phyloP scores from a whole-genome alignment of 2,888 invertebrate species.

The Nematopogon swammerdamellus region DNA sequence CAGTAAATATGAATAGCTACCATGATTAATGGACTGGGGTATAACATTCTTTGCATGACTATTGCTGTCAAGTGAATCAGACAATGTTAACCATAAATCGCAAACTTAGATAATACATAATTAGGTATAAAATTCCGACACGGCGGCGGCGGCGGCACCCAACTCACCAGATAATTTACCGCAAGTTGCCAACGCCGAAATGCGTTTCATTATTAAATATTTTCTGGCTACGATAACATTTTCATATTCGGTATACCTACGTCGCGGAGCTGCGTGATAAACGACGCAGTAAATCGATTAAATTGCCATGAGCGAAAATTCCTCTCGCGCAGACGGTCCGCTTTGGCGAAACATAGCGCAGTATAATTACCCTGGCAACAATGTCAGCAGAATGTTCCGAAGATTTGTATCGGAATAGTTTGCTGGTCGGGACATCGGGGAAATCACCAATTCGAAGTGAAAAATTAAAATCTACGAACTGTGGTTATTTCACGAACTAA shows the following conservation, averaged over 20 bases:
- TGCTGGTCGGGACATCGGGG: no score
- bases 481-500: no score
- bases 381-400: neutral
- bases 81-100: no score
- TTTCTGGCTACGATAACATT: neutral
- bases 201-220: neutral
- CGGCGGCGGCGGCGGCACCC: no score
- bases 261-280: neutral
- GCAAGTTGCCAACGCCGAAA: neutral
- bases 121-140: no score
- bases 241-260: neutral
- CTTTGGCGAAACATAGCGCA: neutral
- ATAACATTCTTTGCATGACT: no score
- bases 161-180: neutral
- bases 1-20: no score
- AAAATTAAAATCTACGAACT: no score
- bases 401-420: neutral
- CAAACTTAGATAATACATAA: no score
- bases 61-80: no score
- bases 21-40: no score
- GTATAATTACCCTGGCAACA: neutral
- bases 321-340: neutral
- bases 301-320: neutral
- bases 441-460: no score
- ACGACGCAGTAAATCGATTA: neutral